phyloP scores from a whole-genome alignment of 2,888 invertebrate species.

The Drosophila mettleri region DNA sequence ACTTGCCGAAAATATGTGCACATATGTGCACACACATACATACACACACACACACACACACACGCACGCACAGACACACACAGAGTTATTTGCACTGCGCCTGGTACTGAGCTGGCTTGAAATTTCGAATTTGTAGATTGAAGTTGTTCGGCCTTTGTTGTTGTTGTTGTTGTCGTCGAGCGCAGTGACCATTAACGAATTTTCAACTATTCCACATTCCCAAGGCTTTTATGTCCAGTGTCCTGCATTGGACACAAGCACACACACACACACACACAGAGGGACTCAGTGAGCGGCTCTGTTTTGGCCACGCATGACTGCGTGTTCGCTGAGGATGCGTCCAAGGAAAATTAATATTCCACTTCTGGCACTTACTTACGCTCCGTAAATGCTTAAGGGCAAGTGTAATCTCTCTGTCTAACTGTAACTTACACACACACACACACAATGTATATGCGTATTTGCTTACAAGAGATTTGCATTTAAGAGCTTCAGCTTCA shows the following conservation, averaged over 20 bases:
- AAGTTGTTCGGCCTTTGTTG: conserved; percentile 16
- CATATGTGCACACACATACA: conserved; percentile 48
- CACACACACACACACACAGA: conserved; percentile 36
- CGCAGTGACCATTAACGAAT: conserved; percentile 80
- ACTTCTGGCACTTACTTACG: conserved; percentile 80
- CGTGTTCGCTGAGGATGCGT: conserved; percentile 54
- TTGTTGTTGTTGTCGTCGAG: conserved; percentile 41
- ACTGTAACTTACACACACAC: conserved; percentile 26
- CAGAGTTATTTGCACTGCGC: conserved; percentile 47
- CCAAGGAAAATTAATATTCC: conserved; percentile 77
- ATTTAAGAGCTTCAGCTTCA: conserved; percentile 51
- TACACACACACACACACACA: conserved; percentile 29
- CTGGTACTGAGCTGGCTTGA: conserved; percentile 28
- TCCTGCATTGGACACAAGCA: conserved; percentile 57
- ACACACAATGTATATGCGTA: not conserved
- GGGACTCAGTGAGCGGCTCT: conserved; percentile 7
- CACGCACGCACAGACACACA: conserved; percentile 21
- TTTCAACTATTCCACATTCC: conserved; percentile 76
- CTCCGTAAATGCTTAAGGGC: conserved; percentile 72
- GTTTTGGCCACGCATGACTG: conserved; percentile 60
- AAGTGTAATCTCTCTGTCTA: conserved; percentile 59
- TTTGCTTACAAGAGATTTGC: conserved; percentile 60
- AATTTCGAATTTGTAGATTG: conserved; percentile 44
- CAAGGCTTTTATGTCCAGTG: conserved; percentile 38
- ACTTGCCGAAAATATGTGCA: conserved; percentile 75